Conservation (phyloP, 2,797 vertebrate species). For the Hydrophis major region DNA sequence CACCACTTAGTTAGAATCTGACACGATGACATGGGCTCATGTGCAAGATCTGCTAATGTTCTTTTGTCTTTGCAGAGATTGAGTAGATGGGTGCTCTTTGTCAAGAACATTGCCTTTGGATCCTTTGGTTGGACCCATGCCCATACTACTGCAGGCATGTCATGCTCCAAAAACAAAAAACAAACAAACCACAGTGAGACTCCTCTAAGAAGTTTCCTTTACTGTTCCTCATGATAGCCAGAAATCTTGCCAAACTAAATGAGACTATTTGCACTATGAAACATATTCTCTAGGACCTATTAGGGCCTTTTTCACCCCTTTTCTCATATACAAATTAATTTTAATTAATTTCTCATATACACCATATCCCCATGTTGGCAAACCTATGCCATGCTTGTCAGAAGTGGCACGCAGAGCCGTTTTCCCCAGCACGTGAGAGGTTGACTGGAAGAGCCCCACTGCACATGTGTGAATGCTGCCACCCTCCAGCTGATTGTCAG, state of each 20-base stretch:
- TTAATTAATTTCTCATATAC: too few species aligned
- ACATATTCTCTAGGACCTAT: neutral
- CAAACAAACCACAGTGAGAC: neutral
- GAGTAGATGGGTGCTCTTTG: neutral
- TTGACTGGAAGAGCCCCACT: too few species aligned
- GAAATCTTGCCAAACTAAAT: neutral
- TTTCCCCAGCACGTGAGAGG: too few species aligned
- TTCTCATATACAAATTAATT: neutral
- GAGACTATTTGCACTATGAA: neutral
- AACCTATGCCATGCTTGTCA: too few species aligned
- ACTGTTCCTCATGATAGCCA: neutral
- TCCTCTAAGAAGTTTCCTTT: neutral
- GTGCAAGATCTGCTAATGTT: neutral
- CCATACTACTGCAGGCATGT: neutral
- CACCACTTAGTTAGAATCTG: neutral
- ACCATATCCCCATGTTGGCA: too few species aligned
- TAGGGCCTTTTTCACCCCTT: neutral
- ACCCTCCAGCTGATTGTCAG: too few species aligned
- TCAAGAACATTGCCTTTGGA: neutral
- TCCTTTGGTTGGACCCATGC: neutral
- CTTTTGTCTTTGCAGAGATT: neutral
- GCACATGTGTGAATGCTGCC: too few species aligned
- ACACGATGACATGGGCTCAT: neutral
- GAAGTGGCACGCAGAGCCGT: too few species aligned
- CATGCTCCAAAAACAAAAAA: neutral